Conservation (phyloP, 2,888 invertebrate species). For the Ernsta delagoae region DNA sequence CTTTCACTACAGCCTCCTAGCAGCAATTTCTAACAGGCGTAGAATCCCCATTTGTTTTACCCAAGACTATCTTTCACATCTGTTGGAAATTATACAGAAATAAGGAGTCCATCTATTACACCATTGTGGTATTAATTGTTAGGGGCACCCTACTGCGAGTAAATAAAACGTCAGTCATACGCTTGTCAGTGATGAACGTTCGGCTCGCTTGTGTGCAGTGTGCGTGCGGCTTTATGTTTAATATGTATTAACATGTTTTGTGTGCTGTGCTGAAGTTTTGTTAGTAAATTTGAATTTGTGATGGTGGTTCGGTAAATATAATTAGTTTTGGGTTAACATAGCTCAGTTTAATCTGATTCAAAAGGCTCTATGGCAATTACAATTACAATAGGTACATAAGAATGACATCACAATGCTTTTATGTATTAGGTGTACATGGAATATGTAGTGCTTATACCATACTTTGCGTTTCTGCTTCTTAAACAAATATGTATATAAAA, state of each 20-base stretch:
- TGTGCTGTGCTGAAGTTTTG: slow-evolving; percentile 8
- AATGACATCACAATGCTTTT: too few species aligned
- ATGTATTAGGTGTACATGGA: too few species aligned
- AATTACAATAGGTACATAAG: too few species aligned
- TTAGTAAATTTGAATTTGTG: not conserved
- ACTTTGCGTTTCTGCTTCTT: too few species aligned
- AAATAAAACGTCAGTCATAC: slow-evolving; percentile 59
- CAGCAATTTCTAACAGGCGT: slow-evolving; percentile 27
- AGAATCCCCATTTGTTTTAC: slow-evolving; percentile 34
- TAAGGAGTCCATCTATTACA: slow-evolving; percentile 46
- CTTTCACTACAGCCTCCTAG: slow-evolving; percentile 27
- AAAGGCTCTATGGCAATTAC: too few species aligned
- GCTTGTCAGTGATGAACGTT: slow-evolving; percentile 58
- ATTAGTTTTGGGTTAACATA: not conserved
- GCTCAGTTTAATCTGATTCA: too few species aligned
- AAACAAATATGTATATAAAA: too few species aligned
- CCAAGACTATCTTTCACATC: slow-evolving; percentile 32
- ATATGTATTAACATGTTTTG: slow-evolving; percentile 22
- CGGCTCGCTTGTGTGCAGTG: slow-evolving; percentile 38
- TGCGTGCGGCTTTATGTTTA: slow-evolving; percentile 28
- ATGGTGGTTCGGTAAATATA: not conserved
- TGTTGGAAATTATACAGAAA: slow-evolving; percentile 39
- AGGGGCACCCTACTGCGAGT: slow-evolving; percentile 62
- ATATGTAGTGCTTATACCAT: too few species aligned
- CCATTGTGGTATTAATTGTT: slow-evolving; percentile 64